phyloP scores from a whole-genome alignment of 92 coral and sea anemone genomes.

The Isaurus tuberculatus region DNA sequence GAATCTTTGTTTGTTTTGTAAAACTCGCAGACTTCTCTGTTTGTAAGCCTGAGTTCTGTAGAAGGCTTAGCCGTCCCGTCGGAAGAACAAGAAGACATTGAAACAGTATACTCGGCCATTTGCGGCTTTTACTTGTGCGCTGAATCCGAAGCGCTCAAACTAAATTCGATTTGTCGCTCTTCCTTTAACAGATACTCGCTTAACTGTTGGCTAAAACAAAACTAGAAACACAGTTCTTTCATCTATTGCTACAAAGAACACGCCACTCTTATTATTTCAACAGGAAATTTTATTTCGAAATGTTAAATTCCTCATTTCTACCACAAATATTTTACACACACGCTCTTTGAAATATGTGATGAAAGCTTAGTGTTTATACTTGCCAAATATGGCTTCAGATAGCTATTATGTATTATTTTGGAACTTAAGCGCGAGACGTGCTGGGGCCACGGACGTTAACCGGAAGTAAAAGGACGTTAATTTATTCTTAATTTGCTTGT shows the following conservation, averaged over 20 bases:
- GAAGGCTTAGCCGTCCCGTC: conserved; percentile 22
- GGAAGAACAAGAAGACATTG: conserved; percentile 20
- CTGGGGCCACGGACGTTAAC: conserved; percentile 24
- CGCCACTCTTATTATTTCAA: background rate
- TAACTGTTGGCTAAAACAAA: background rate
- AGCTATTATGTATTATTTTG: background rate
- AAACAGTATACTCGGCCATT: conserved; percentile 23
- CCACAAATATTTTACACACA: background rate
- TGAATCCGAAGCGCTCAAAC: conserved; percentile 15
- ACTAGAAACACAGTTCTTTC: conserved; percentile 15
- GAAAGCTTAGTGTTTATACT: conserved; percentile 12
- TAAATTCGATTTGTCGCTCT: conserved; percentile 11
- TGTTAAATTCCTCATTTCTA: background rate
- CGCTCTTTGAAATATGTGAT: conserved; percentile 10
- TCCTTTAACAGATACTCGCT: conserved; percentile 5
- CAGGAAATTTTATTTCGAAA: conserved; percentile 1
- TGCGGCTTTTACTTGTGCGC: background rate
- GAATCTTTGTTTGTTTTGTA: conserved; percentile 16
- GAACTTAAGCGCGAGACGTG: conserved; percentile 5
- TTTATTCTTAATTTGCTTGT: conserved; percentile 7
- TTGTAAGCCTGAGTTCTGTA: conserved; percentile 18
- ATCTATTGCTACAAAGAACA: background rate
- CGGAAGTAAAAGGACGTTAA: background rate
- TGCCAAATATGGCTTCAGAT: conserved; percentile 10
- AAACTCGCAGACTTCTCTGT: conserved; percentile 25